Conservation (phyloP, 23 tunicate species). For the Diplosoma virens region DNA sequence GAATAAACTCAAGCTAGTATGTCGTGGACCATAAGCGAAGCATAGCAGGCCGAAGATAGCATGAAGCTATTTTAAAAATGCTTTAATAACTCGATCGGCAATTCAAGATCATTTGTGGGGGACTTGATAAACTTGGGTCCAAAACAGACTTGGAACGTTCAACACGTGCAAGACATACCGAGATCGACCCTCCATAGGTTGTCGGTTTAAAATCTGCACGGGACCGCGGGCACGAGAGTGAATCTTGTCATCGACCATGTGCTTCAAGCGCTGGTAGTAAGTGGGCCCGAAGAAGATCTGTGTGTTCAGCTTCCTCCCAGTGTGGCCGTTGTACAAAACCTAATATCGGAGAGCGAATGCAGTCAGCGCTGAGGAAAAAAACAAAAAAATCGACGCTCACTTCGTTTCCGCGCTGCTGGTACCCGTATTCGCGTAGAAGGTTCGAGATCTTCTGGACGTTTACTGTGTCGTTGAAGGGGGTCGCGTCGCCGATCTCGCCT, state of each 20-base stretch:
- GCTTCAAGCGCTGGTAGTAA: conserved; percentile 96
- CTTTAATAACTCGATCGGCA: no score
- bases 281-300: conserved; percentile 99
- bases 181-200: conserved; percentile 99
- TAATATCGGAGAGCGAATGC: no score
- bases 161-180: conserved; percentile 31
- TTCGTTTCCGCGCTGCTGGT: conserved; percentile 99
- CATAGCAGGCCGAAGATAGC: no score
- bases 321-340: conserved; percentile 92
- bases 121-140: no score
- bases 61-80: no score
- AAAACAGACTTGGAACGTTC: neutral
- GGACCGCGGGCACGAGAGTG: conserved; percentile 99
- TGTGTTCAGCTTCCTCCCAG: conserved; percentile 95
- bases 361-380: no score
- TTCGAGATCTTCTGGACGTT: conserved; percentile 99
- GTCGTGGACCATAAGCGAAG: no score
- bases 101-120: no score
- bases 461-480: conserved; percentile 98
- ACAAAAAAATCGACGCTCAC: no score
- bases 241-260: conserved; percentile 99
- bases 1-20: no score
- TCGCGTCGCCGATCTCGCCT: conserved; percentile 99
- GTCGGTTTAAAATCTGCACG: conserved; percentile 92
- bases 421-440: conserved; percentile 93